A percentile compares a stretch with the other conserved stretches of the same genome.
These are phyloP conservation scores for Cyphomyrmex costatus DNA, from an alignment of 1,140 invertebrate species.

Conservation along the genomic window DNA sequence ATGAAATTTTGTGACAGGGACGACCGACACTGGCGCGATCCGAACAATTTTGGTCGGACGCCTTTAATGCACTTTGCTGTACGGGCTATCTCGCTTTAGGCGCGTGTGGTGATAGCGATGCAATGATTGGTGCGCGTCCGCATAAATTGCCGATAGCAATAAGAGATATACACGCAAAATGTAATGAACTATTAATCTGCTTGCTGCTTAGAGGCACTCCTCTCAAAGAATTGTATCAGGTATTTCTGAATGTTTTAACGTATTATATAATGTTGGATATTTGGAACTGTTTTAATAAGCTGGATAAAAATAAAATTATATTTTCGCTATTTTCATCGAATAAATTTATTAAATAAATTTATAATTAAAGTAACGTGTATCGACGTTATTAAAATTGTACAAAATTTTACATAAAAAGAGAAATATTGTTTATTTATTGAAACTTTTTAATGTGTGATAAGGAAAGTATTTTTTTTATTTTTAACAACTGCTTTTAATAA, in stretches of 20 bases:
- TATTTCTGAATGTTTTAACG: slow-evolving; percentile 74
- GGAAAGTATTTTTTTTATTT: not conserved
- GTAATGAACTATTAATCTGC: slow-evolving; percentile 91
- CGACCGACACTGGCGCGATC: slow-evolving; percentile 88
- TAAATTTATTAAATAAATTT: not conserved
- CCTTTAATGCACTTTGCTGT: slow-evolving; percentile 91
- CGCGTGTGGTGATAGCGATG: slow-evolving; percentile 89
- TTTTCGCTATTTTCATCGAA: not conserved
- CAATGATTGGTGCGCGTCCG: slow-evolving; percentile 88
- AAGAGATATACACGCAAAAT: slow-evolving; percentile 92
- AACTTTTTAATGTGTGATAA: not conserved
- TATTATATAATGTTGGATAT: not conserved
- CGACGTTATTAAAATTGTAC: not conserved
- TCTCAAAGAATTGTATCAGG: slow-evolving; percentile 91
- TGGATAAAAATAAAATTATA: not conserved
- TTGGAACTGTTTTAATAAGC: not conserved
- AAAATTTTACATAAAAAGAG: not conserved
- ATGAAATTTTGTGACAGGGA: slow-evolving; percentile 84
- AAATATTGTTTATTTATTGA: not conserved
- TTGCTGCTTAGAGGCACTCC: slow-evolving; percentile 91
- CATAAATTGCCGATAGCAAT: slow-evolving; percentile 89
- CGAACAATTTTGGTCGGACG: slow-evolving; percentile 90
- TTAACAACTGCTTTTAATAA: not conserved
- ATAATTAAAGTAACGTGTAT: not conserved
- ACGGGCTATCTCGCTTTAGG: slow-evolving; percentile 90